Base-by-base conservation (phyloP, 37 sponge, comb jelly and placozoan genomes). In the Petrosia ficiformis region DNA sequence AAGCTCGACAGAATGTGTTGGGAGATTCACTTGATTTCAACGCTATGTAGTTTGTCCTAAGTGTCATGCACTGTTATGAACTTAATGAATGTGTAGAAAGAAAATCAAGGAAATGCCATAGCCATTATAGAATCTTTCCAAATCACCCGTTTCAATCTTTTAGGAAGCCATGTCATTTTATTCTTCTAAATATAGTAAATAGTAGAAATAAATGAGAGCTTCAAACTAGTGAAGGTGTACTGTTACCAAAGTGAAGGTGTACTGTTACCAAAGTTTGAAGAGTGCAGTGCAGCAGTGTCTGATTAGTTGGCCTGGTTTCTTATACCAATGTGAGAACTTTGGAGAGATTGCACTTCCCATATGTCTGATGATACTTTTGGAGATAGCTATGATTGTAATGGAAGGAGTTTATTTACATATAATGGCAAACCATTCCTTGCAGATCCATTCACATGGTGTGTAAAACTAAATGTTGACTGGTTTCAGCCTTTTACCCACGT, bases 381-480 rank as follows among this genome's bases (percentile, higher is more conserved):
- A n/a, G 68, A 67, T 11, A 4, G 26, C 2, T 10, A 67, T 67
- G 68, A 67, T 10, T 30, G 68, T 3, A 25, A 11, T 1, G 68
- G 26, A 4, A 33, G 68, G 68, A 30, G 32, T 3, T 30, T 33
- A 2, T 67, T 67, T 67, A n/a, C n/a, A n/a, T n/a, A n/a, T n/a
- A n/a, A n/a, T n/a, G n/a, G n/a, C n/a, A 30, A 3, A 3, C 26
- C 68, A 67, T 33, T 32, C 33, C 8, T 36, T 16, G 29, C 24
- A 3, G 37, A 67, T 22, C 33, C 29, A 5, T 67, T 25, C 3
- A 67, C 33, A 4, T 67, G 33, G 68, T 31, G 22, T 22, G 33
- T 67, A 35, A 24, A 25, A 2, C 29, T 73, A 16, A 73, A 73
- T 73, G 74, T 73, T 14, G 74, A 73, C 34, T 73, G 74, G 74